A percentile compares a stretch with the other conserved stretches of the same genome.
Evolutionary conservation across 2,113 vertebrate genomes (phyloP).

Genomic region (Varanus salvator): DNA sequence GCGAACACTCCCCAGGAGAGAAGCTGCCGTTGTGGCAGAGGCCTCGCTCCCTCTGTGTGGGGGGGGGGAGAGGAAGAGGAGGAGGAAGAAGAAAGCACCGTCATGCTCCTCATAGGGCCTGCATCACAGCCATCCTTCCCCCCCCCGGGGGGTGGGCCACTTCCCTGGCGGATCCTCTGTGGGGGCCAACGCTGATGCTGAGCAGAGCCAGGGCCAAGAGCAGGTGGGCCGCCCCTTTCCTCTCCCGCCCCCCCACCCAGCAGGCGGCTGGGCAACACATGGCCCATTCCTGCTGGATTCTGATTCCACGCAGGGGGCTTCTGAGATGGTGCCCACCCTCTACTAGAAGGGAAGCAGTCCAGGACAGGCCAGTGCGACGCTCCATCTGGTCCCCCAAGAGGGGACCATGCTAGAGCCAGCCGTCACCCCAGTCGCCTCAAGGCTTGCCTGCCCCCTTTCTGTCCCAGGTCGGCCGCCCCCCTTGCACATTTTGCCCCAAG

Average conservation of each 20-base stretch:
- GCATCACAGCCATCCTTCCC: not conserved
- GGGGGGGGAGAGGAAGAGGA: constrained; percentile 30
- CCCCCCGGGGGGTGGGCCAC: no score
- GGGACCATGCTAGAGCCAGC: no score
- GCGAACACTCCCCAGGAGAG: constrained; percentile 90
- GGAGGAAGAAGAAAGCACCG: not conserved
- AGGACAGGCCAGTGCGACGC: not conserved
- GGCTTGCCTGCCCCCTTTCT: not conserved
- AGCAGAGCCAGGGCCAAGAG: no score
- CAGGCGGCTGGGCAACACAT: no score
- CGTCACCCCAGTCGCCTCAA: not conserved
- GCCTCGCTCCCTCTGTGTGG: constrained; percentile 86
- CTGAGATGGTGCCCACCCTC: not conserved
- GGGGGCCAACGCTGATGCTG: no score
- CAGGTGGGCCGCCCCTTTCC: no score
- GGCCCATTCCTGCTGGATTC: no score
- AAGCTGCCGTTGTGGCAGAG: constrained; percentile 87
- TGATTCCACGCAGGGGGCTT: no score
- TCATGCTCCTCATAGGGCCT: not conserved
- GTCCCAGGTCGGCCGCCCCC: no score
- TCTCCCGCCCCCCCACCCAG: no score
- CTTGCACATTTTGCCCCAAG: not conserved
- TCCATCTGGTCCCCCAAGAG: no score
- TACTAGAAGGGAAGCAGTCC: not conserved
- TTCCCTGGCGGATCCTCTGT: no score